A percentile compares a stretch with the other conserved stretches of the same genome.
These are phyloP conservation scores for Sebastolobus alascanus DNA, from an alignment of 2,797 vertebrate species.

Conservation along the genomic window DNA sequence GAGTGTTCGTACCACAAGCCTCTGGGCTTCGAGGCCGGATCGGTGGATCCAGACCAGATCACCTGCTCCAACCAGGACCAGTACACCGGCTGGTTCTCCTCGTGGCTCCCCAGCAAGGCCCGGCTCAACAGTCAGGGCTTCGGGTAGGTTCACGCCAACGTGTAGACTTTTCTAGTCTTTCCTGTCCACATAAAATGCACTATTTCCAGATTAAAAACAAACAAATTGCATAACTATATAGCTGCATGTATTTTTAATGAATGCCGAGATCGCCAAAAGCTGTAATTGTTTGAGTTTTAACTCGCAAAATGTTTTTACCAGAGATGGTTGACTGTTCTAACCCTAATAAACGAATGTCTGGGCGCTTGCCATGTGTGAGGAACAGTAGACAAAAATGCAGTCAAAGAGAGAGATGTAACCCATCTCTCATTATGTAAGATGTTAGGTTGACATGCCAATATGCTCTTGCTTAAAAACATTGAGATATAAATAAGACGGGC, in stretches of 20 bases:
- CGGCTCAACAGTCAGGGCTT: slow-evolving; percentile 96
- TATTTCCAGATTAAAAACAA: not conserved
- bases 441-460: slow-evolving; percentile 2
- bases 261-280: not conserved
- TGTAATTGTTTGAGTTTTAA: not conserved
- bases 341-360: slow-evolving; percentile 12
- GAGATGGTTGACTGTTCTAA: not conserved
- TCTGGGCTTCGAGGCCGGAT: slow-evolving; percentile 95
- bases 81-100: slow-evolving; percentile 97
- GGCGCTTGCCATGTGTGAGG: slow-evolving; percentile 23
- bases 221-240: not conserved
- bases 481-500: not conserved
- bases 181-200: not conserved
- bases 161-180: no score
- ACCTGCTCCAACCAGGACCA: slow-evolving; percentile 95
- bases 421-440: slow-evolving; percentile 10
- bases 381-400: slow-evolving; percentile 3
- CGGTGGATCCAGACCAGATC: slow-evolving; percentile 92
- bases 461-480: slow-evolving; percentile 18
- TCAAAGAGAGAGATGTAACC: not conserved
- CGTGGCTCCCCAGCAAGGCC: slow-evolving; percentile 94
- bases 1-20: slow-evolving; percentile 97
- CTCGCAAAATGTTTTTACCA: not conserved
- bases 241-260: slow-evolving; percentile 9
- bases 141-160: slow-evolving; percentile 85